Evolutionary conservation across 2,797 vertebrate genomes (phyloP).

Genomic region (Spheniscus humboldti): DNA sequence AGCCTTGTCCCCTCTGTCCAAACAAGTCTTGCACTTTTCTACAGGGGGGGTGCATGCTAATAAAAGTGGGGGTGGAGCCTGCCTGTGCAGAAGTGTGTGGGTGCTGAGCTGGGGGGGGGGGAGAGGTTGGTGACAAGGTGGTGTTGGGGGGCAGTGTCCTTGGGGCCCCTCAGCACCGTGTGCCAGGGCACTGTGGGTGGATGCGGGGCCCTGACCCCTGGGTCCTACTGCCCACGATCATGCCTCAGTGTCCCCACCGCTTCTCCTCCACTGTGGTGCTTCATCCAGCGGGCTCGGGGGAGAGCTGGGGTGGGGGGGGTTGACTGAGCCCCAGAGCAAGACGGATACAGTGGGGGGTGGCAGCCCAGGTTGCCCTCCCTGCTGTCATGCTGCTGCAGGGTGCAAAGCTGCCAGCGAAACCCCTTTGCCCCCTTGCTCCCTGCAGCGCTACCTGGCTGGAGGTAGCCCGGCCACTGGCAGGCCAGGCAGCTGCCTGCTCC

Average conservation of each 20-base stretch:
- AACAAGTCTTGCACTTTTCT: not conserved
- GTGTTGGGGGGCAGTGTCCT: rapidly evolving
- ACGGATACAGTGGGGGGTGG: rapidly evolving
- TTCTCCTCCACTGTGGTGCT: not conserved
- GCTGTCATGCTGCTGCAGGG: not conserved
- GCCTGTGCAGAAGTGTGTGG: not conserved
- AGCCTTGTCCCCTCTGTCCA: not conserved
- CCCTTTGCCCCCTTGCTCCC: too few relatives aligned
- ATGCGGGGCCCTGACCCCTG: rapidly evolving
- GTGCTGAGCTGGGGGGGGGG: not conserved
- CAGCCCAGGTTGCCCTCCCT: not conserved
- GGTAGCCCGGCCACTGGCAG: not conserved
- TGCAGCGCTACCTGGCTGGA: rapidly evolving
- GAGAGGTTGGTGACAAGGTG: not conserved
- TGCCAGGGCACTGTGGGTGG: not conserved
- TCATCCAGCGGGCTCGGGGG: rapidly evolving
- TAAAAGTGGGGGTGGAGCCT: not conserved
- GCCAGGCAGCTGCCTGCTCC: not conserved
- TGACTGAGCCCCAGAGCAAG: rapidly evolving
- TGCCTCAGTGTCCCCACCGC: not conserved
- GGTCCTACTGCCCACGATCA: rapidly evolving
- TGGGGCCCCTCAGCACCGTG: rapidly evolving
- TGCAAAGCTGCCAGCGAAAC: rapidly evolving
- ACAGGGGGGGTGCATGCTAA: not conserved
- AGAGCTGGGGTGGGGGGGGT: too few relatives aligned